Conservation (phyloP, 1,140 invertebrate species). For the Drosophila mauritiana region DNA sequence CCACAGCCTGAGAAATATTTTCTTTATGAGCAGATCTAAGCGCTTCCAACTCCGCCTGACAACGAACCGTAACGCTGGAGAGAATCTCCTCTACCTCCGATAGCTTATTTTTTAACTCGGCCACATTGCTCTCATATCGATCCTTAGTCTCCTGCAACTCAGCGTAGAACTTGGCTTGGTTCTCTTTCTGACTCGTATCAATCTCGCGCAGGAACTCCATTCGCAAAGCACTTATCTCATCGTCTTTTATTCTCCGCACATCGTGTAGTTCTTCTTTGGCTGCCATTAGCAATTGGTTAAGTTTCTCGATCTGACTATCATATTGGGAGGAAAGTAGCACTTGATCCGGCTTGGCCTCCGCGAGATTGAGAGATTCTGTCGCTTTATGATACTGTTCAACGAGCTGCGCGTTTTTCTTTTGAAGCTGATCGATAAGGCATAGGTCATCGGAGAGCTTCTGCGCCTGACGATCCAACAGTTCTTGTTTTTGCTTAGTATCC, state of each 20-base stretch:
- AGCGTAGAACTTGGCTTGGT: slow-evolving; percentile 34
- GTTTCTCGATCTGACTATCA: slow-evolving; percentile 1
- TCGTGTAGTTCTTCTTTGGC: slow-evolving; percentile 4
- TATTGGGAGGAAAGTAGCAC: not conserved
- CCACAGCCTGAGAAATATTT: not conserved
- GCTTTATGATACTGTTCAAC: slow-evolving; percentile 26
- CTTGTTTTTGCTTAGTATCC: slow-evolving; percentile 29
- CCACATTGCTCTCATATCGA: slow-evolving; percentile 23
- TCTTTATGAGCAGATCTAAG: not conserved
- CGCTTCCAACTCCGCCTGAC: slow-evolving; percentile 3
- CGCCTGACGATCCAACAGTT: slow-evolving; percentile 38
- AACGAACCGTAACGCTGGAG: not conserved
- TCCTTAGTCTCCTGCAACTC: slow-evolving; percentile 47
- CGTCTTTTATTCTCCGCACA: slow-evolving; percentile 3
- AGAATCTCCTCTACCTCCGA: slow-evolving; percentile 9
- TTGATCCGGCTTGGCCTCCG: not conserved
- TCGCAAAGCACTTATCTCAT: slow-evolving; percentile 26
- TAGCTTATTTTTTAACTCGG: slow-evolving; percentile 18
- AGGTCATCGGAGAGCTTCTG: slow-evolving; percentile 38
- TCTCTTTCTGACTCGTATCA: slow-evolving; percentile 40
- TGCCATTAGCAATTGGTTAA: not conserved
- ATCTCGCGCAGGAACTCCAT: slow-evolving; percentile 54
- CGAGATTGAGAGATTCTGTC: slow-evolving; percentile 8
- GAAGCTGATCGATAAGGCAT: slow-evolving; percentile 52
- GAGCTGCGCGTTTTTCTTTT: slow-evolving; percentile 50